Evolutionary conservation across 2,113 vertebrate genomes (phyloP), one percentile per base, ranked within the genome.

Genomic region (Macrotus californicus): DNA sequence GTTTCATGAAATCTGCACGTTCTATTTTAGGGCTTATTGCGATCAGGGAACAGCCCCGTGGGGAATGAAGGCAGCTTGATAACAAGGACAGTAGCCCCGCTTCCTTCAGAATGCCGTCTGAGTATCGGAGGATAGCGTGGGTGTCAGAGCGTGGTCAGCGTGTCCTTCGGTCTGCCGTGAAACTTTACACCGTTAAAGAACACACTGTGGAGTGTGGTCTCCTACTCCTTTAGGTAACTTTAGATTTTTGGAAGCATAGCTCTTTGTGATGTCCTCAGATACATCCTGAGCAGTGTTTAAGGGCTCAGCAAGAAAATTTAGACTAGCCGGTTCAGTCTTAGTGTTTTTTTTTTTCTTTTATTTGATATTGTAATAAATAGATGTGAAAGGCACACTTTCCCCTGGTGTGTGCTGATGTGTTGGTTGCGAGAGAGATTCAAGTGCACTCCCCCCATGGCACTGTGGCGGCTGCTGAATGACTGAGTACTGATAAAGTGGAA

Each of bases 1-100:
- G 39, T 59, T 59, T 46, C 61, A n/a, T 80, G 16, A 79, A 87
- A 11, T 61, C 41, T 39, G 7, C 18, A 16, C 22, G n/a, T 69
- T 82, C 41, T n/a, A 2, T 50, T 70, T 81, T n/a, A 66, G 46
- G 87, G 43, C 76, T 94, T 48, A 54, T 96, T 52, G 81, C 31
- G 21, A 80, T 67, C 14, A 72, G 39, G 66, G 93, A 94, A 21
- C 8, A 93, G 54, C 7, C 22, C 19, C 88, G 88, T 77, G n/a
- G 61, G 4, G 15, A 16, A 48, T 3, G 29, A 94, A 76, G 48
- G 8, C 26, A 73, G 13, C 2, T 90, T n/a, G 26, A 34, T 59
- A 64, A 22, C 13, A n/a, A n/a, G n/a, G 39, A 59, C 26, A n/a
- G 52, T 18, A 11, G 10, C 34, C 9, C 39, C 26, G 69, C 18